phyloP scores from a whole-genome alignment of 2,797 vertebrate genomes.

The Crotalus adamanteus region DNA sequence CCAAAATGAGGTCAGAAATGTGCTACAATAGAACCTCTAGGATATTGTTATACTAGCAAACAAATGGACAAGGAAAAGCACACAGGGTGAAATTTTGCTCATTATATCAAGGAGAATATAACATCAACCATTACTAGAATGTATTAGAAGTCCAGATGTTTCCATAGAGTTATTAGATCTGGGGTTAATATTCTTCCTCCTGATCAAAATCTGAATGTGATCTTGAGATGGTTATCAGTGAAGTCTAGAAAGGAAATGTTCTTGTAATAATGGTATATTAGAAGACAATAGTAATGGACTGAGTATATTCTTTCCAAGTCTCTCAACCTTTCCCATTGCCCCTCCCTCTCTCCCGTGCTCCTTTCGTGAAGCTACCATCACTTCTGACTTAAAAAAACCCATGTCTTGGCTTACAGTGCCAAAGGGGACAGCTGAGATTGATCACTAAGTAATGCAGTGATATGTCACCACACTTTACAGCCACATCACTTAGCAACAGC shows the following conservation, averaged over 20 bases:
- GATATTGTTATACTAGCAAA: neutral
- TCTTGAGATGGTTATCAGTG: neutral
- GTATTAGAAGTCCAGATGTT: neutral
- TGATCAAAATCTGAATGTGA: neutral
- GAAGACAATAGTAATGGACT: neutral
- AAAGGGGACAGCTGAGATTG: neutral
- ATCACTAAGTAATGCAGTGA: neutral
- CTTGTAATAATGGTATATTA: neutral
- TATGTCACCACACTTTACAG: neutral
- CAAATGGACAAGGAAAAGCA: neutral
- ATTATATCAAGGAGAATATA: neutral
- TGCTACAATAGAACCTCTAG: neutral
- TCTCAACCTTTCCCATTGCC: neutral
- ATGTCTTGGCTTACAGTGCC: neutral
- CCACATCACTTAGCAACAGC: neutral
- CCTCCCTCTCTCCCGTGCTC: neutral
- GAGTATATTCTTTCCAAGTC: neutral
- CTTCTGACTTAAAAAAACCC: neutral
- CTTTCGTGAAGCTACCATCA: neutral
- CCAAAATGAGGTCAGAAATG: neutral
- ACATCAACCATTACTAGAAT: neutral
- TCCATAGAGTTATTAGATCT: neutral
- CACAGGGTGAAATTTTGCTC: neutral
- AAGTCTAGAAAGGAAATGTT: neutral
- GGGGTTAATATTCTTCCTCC: neutral